A percentile compares a stretch with the other conserved stretches of the same genome.
These are phyloP conservation scores for Patagioenas fasciata DNA, from an alignment of 2,113 vertebrate genomes.

Conservation along the genomic window DNA sequence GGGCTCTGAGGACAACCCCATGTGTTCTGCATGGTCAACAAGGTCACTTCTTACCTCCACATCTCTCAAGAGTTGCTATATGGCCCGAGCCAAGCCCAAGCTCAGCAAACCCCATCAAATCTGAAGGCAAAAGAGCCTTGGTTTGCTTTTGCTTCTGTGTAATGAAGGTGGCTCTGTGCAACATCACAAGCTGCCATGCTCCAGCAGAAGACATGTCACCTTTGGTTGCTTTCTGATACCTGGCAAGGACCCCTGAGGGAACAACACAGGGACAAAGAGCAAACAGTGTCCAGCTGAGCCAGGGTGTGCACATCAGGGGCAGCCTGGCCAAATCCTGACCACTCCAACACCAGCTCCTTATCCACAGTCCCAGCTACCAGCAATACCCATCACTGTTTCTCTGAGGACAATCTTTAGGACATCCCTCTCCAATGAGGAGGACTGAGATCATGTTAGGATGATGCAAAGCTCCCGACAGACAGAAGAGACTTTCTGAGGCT, in stretches of 20 bases:
- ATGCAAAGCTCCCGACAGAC: neutral
- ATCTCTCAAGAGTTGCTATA: neutral
- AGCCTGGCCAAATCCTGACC: neutral
- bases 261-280: rapidly evolving
- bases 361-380: neutral
- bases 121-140: neutral
- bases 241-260: neutral
- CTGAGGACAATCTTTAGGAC: neutral
- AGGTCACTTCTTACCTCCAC: neutral
- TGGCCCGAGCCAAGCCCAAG: neutral
- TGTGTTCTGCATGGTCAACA: neutral
- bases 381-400: neutral
- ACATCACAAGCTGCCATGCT: rapidly evolving
- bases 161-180: neutral
- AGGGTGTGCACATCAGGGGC: no score
- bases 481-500: neutral
- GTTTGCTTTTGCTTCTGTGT: neutral
- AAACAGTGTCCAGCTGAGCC: neutral
- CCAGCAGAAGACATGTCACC: neutral
- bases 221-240: neutral
- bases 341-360: neutral
- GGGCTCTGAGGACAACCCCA: neutral
- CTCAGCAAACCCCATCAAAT: neutral
- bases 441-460: neutral
- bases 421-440: neutral